phyloP scores from a whole-genome alignment of 1,140 invertebrate species.

The Ericerus pela region DNA sequence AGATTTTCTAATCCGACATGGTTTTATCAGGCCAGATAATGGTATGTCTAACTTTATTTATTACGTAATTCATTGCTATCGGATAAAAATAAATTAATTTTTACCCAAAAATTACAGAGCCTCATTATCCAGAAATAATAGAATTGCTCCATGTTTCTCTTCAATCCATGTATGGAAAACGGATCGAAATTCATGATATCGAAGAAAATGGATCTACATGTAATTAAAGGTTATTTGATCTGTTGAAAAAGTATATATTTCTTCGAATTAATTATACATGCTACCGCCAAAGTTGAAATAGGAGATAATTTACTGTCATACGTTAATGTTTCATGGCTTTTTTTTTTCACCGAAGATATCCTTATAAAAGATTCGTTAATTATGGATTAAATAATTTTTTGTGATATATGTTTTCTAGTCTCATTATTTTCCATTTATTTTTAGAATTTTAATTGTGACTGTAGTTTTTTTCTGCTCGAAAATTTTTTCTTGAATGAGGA shows the following conservation, averaged over 20 bases:
- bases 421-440: no score
- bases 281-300: no score
- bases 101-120: slow-evolving; percentile 41
- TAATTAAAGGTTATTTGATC: no score
- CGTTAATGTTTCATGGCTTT: no score
- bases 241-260: no score
- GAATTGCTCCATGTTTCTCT: slow-evolving; percentile 74
- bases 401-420: slow-evolving; percentile 4
- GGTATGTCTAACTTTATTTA: slow-evolving; percentile 38
- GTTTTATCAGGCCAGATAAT: slow-evolving; percentile 72
- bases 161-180: slow-evolving; percentile 45
- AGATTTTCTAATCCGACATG: slow-evolving; percentile 82
- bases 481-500: no score
- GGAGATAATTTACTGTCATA: no score
- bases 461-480: no score
- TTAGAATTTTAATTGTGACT: no score
- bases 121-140: slow-evolving; percentile 64
- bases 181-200: not conserved
- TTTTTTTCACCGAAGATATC: slow-evolving; percentile 5
- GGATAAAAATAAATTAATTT: not conserved
- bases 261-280: no score
- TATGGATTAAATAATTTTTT: slow-evolving; percentile 2
- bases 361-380: slow-evolving; percentile 6
- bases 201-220: slow-evolving; percentile 2
- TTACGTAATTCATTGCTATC: not conserved